Conservation (phyloP, 2,797 vertebrate genomes). For the Lacerta agilis region DNA sequence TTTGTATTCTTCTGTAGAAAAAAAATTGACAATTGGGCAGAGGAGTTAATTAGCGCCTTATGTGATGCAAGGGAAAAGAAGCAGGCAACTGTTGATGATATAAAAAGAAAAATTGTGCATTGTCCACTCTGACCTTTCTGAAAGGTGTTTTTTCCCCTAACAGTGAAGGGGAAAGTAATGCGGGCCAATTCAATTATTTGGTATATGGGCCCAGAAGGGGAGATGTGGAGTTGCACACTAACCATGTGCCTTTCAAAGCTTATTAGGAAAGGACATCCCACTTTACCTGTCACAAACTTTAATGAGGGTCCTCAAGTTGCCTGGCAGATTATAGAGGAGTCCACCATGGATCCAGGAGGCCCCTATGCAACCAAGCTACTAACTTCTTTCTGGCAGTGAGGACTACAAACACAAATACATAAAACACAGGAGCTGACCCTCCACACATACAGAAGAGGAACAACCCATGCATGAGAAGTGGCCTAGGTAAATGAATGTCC, state of each 20-base stretch:
- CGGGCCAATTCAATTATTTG: background rate
- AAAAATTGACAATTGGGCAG: background rate
- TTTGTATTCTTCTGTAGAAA: background rate
- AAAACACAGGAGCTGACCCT: background rate
- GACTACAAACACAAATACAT: background rate
- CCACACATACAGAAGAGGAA: background rate
- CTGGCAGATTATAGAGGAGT: background rate
- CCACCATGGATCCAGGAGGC: background rate
- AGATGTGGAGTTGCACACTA: background rate
- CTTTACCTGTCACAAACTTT: background rate
- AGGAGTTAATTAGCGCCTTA: slow-evolving; percentile 31
- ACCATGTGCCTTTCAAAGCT: background rate
- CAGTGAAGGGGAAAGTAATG: slow-evolving; percentile 2
- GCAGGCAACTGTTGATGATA: background rate
- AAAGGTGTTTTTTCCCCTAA: slow-evolving; percentile 26
- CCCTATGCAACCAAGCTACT: background rate
- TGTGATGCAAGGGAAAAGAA: slow-evolving; percentile 14
- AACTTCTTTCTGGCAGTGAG: background rate
- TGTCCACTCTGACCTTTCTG: slow-evolving; percentile 27
- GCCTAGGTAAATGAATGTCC: background rate
- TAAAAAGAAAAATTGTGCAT: slow-evolving; percentile 5
- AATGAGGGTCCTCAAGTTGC: background rate
- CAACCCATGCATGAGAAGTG: background rate
- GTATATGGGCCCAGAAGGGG: no score
- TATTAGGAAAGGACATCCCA: background rate